Evolutionary conservation across 2,797 vertebrate species (phyloP), one percentile per base, ranked within the genome.

Genomic region (Tapirus indicus): DNA sequence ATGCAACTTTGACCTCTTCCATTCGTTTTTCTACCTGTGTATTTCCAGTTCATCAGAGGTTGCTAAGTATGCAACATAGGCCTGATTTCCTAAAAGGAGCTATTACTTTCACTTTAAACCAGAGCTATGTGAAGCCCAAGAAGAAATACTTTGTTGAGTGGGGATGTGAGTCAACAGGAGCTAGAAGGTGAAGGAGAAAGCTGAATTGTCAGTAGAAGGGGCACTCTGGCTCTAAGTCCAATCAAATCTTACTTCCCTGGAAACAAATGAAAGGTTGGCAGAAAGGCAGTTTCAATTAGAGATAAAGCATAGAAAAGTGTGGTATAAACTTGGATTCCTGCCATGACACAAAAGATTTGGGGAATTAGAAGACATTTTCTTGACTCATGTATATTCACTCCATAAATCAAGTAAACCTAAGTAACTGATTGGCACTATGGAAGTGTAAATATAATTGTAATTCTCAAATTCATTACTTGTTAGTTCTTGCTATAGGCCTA

Each of bases 291-390:
- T 90, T 78, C 79, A 78, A 12, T 83, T 83, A 64, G 25, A 16
- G 20, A 27, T 32, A 56, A 71, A 90, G 38, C 29, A 82, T 27
- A 52, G 86, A 56, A 56, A 90, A 69, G 18, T 68, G n/a, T 41
- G 23, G 11, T 23, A 13, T 47, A 21, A 87, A 27, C n/a, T 38
- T 60, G 56, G 49, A 47, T 78, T 83, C 64, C 64, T 83, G 25
- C 69, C 35, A 12, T 27, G 17, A 41, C 18, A 47, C 23, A 69
- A 74, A 66, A 72, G 17, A 84, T 69, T 35, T n/a, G 27, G 64
- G 52, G 77, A 88, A 79, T 84, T 60, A 93, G 35, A 84, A 66
- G 35, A 88, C 44, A 74, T 68, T 62, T 94, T 83, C 62, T 69
- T 77, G 78, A 66, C 41, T 78, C 82, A 64, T 0, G 8, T 66